Conservation (phyloP, 2,888 invertebrate genomes). For the Xestia rhomboidea region DNA sequence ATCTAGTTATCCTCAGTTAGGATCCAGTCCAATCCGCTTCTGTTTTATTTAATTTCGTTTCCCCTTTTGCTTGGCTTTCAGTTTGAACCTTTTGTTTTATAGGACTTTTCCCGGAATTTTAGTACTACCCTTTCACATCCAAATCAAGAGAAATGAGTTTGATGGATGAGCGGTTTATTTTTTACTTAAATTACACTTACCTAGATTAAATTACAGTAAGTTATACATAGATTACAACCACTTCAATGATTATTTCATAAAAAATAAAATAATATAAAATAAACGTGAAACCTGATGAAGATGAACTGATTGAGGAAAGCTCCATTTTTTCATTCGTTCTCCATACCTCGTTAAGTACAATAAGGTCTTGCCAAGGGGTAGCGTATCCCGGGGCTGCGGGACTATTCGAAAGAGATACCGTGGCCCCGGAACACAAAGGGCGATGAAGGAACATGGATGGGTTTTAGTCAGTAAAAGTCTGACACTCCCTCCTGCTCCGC, state of each 20-base stretch:
- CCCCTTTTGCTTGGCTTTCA: not conserved
- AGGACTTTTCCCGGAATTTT: slow-evolving; percentile 16
- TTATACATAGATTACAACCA: not conserved
- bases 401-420: too few species aligned
- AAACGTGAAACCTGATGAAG: not conserved
- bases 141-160: slow-evolving; percentile 18
- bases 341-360: too few species aligned
- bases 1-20: slow-evolving; percentile 1
- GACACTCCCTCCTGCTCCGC: too few species aligned
- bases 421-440: too few species aligned
- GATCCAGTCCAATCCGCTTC: slow-evolving; percentile 9
- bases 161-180: not conserved
- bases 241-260: not conserved
- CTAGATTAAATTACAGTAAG: not conserved
- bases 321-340: not conserved
- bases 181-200: not conserved
- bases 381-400: too few species aligned
- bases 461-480: too few species aligned
- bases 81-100: slow-evolving; percentile 27
- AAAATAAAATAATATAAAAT: not conserved
- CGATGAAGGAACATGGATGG: too few species aligned
- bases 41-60: slow-evolving; percentile 9
- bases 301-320: not conserved
- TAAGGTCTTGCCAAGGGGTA: too few species aligned
- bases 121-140: not conserved